phyloP scores from a whole-genome alignment of 2,797 vertebrate genomes.

The Pitangus sulphuratus region DNA sequence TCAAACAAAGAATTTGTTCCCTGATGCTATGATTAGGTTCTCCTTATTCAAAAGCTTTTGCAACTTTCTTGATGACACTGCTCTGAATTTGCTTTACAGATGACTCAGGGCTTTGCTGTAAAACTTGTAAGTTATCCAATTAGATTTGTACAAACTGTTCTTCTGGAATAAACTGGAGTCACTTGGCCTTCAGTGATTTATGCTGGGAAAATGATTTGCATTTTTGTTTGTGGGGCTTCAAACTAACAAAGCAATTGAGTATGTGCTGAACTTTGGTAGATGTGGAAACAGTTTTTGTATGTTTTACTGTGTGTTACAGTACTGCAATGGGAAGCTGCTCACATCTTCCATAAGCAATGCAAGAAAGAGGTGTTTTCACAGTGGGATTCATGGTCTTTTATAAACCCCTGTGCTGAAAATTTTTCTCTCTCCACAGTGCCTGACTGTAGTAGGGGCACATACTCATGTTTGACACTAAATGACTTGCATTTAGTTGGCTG shows the following conservation, averaged over 20 bases:
- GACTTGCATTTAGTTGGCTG: background rate
- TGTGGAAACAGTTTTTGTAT: background rate
- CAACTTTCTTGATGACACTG: background rate
- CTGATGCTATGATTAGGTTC: background rate
- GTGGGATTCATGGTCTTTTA: background rate
- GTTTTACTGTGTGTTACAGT: background rate
- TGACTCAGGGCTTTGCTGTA: background rate
- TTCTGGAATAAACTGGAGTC: conserved; percentile 8
- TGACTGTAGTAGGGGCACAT: background rate
- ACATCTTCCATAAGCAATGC: background rate
- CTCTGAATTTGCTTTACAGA: background rate
- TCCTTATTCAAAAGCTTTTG: background rate
- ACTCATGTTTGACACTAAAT: background rate
- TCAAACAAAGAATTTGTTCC: background rate
- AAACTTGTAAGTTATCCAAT: background rate
- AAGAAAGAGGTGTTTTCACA: background rate
- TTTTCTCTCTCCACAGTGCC: background rate
- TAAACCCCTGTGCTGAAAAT: background rate
- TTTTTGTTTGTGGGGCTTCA: background rate
- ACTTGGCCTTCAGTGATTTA: background rate
- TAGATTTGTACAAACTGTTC: conserved; percentile 1
- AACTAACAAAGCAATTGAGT: background rate
- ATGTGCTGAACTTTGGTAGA: background rate
- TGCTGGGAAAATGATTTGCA: background rate
- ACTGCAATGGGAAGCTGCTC: background rate